phyloP scores from a whole-genome alignment of 2,888 invertebrate species.

The Silvanus unidentatus region DNA sequence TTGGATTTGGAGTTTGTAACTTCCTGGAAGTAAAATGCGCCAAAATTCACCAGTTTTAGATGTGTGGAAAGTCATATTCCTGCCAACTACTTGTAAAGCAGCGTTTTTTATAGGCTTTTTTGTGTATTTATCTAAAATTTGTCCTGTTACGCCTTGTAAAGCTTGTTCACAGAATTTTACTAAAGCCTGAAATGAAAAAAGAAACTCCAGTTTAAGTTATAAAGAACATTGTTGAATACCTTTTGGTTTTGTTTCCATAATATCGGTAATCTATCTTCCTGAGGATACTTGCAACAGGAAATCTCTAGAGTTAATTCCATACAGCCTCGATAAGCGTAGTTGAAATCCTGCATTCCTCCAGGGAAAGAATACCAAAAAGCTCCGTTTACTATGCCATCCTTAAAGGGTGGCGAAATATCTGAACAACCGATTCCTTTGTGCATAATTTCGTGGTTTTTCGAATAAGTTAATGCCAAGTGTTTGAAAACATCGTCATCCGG shows the following conservation, averaged over 20 bases:
- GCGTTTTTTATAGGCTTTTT: constrained; percentile 49
- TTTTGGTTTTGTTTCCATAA: constrained; percentile 58
- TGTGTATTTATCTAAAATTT: constrained; percentile 48
- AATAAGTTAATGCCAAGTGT: constrained; percentile 53
- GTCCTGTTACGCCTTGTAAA: constrained; percentile 56
- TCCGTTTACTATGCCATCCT: constrained; percentile 61
- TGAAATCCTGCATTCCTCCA: constrained; percentile 64
- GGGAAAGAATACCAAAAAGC: constrained; percentile 57
- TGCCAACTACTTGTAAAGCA: constrained; percentile 49
- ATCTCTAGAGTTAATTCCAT: constrained; percentile 64
- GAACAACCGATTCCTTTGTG: constrained; percentile 48
- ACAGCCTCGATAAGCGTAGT: constrained; percentile 59
- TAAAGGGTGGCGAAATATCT: constrained; percentile 38
- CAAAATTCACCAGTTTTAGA: constrained; percentile 59
- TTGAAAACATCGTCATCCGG: constrained; percentile 62
- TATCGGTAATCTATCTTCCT: constrained; percentile 44
- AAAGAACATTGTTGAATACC: constrained; percentile 29
- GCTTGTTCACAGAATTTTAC: constrained; percentile 52
- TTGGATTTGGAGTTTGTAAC: constrained; percentile 43
- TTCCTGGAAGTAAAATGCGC: constrained; percentile 58
- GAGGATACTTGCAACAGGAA: constrained; percentile 63
- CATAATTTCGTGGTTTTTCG: constrained; percentile 55
- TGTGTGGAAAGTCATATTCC: constrained; percentile 54
- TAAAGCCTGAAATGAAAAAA: constrained; percentile 44
- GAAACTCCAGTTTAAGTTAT: not conserved